Evolutionary conservation across 2,797 vertebrate species (phyloP), one percentile per base, ranked within the genome.

Genomic region (Mallotus villosus): DNA sequence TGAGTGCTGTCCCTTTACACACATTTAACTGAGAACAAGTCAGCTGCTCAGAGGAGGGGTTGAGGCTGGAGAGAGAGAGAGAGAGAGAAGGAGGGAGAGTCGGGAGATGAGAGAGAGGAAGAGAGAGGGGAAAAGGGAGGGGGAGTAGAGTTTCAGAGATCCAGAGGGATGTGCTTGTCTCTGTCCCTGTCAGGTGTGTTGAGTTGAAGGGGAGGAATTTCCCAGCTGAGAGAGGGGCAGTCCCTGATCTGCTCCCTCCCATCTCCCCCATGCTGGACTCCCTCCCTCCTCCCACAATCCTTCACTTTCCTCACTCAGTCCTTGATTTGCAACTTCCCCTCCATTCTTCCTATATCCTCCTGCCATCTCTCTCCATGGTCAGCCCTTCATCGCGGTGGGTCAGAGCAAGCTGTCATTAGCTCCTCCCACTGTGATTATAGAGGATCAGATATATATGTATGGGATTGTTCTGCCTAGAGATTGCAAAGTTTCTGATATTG

Each of bases 1-100:
- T 74, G 72, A 70, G 78, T 70, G 74, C 32, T 25, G 74, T 74
- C 78, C 75, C 69, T 84, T 37, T 73, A 67, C 85, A 67, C 85
- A 84, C 88, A 94, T 93, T 92, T 92, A 93, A 92, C 93, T 92
- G 90, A 89, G 88, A 90, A 89, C 84, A 85, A 88, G 82, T 81
- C 81, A 67, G 84, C 72, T 87, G 87, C 80, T 75, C 79, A 84
- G 86, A 91, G 93, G 93, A 81, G 86, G 86, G 70, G 81, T 70
- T 63, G 60, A 1, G 60, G 53, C 24, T 25, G 53, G 62, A 59
- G 70, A 70, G 68, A 71, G 63, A 74, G 73, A 74, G 73, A 60
- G 29, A 66, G 34, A 25, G 63, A 24, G 34, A 29, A 34, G 24
- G 63, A 29, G 32, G 19, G 61, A 72, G 62, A 64, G 41, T 46